Base-by-base conservation (phyloP, 1,140 invertebrate genomes). In the Drosophila nigrodunni region DNA sequence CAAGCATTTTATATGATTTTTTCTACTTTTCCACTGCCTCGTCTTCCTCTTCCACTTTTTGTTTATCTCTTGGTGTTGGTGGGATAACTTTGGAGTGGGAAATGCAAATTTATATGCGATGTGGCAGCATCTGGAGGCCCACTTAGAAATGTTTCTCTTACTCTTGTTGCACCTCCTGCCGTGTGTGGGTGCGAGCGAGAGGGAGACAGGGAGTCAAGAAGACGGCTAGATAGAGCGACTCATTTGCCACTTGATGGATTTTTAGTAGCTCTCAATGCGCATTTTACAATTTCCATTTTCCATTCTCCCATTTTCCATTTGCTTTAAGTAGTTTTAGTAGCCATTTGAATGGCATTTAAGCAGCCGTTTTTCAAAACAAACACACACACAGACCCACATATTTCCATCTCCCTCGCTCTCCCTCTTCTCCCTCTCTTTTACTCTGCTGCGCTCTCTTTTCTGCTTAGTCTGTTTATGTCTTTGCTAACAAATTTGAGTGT, bases 241-340 rank as follows among this genome's bases (percentile, higher is more conserved):
- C 37, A 21, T 61, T 74, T 50, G 58, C 66, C 72, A 79, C 79
- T 87, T 87, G 82, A 87, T 82, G 62, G 78, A 87, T 87, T 86
- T 81, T 86, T 86, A 86, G 82, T 78, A 77, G 62, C 81, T 74
- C 43, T 57, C 65, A 60, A 58, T 47, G 39, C 35, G n/a, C 66
- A 64, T 64, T 71, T 71, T 25, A 15, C 25, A 30, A 30, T 30
- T 30, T 15, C 15, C 15, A 43, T 43, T 43, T 55, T 55, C 37
- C 30, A 46, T 60, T 52, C 47, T 58, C 37, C 15, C 50, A 70
- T 69, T 74, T 73, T 37, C 71, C 71, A 79, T 74, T 80, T 55
- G 46, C 61, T 58, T 69, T 74, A 87, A 87, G 82, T 86, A 82
- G 82, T 87, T 87, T 87, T 82, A 87, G 79, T 82, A 79, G 66